Percentiles rank a stretch among this genome's conserved stretches.
Evolutionary conservation across 2,888 invertebrate species (phyloP).

Genomic region (Sceliomorpha sp.): DNA sequence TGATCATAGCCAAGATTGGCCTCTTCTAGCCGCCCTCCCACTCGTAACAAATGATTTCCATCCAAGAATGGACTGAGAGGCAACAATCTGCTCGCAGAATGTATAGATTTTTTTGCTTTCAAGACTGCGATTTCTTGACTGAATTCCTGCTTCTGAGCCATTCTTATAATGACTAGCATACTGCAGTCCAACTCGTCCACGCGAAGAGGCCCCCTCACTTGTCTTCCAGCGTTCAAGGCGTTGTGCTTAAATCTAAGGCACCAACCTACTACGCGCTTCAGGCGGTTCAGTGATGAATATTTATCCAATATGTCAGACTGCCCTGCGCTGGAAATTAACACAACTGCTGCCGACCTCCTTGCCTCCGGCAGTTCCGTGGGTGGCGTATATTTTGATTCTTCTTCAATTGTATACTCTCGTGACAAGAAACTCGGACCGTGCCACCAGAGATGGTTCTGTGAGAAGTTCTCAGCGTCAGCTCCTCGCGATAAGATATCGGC

Average conservation of each 20-base stretch:
- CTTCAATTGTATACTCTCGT: background rate
- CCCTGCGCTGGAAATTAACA: background rate
- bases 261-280: slow-evolving; percentile 7
- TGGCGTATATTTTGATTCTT: background rate
- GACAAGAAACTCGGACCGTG: slow-evolving; percentile 16
- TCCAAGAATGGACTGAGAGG: slow-evolving; percentile 7
- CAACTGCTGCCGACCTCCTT: background rate
- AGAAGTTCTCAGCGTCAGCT: background rate
- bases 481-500: slow-evolving; percentile 7
- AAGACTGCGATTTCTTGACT: background rate
- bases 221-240: background rate
- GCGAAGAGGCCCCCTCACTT: background rate
- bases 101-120: background rate
- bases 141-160: background rate
- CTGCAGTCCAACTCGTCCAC: slow-evolving; percentile 2
- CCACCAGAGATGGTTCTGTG: slow-evolving; percentile 12
- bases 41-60: background rate
- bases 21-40: too few species aligned
- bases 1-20: too few species aligned
- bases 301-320: background rate
- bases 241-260: slow-evolving; percentile 3
- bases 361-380: background rate
- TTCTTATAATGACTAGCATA: background rate
- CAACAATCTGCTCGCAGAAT: background rate
- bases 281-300: slow-evolving; percentile 2